Base-by-base conservation (phyloP, 2,888 invertebrate species). In the Poecilobothrus nobilitatus region DNA sequence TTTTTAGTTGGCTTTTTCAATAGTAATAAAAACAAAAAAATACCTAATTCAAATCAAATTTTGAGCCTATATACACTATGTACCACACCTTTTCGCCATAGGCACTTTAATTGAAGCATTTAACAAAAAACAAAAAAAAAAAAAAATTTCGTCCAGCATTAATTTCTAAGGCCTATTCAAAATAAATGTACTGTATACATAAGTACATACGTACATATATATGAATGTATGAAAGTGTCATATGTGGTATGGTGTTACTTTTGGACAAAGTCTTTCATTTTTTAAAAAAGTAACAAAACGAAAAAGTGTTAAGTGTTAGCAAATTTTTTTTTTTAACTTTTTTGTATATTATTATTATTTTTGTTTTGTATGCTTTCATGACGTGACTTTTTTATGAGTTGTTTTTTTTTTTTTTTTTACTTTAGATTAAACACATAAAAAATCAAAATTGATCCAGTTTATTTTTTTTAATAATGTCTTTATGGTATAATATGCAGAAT, bases 271-370 rank as follows among this genome's bases (percentile, higher is more conserved):
- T 53, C 6, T 53, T n/a, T 15, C 5, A 53, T 53, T 53, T 53
- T 53, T 15, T 18, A n/a, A 53, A 53, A 53, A 3, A 53, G 1
- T 2, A 37, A 53, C 2, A 18, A 53, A 53, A 37, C 7, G 1
- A 53, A 53, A 53, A 53, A 53, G 53, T 53, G 53, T 53, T 53
- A 53, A 53, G 15, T 53, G 53, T 53, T 53, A 12, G 53, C 53
- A 53, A 8, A 53, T 53, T 53, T 53, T 18, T 4, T 53, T 53
- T 27, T 27, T 4, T 27, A 27, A 41, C 41, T 41, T 41, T 41
- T 41, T 41, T 27, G 27, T 27, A 27, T 5, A 27, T 27, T 53
- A 53, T 53, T 53, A 1, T 34, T 53, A 12, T 53, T 53, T 9
- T 6, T 53, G 18, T 15, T 53, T 6, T 53, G 18, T 53, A n/a